Base-by-base conservation (phyloP, 2,113 vertebrate species). In the Myotis brandtii region DNA sequence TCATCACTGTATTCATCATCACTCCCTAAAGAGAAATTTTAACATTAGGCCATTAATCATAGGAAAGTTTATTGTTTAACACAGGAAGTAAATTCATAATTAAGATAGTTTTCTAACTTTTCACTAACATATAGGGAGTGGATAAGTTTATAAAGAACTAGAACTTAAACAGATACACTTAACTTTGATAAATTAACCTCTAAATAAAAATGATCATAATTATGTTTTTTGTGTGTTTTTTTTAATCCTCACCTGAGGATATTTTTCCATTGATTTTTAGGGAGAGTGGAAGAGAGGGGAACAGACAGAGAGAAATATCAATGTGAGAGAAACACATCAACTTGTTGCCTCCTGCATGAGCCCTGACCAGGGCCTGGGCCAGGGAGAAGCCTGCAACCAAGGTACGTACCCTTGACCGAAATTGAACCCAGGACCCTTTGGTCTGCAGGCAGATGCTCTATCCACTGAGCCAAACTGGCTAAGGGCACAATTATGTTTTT, bases 1-100 rank as follows among this genome's bases (percentile, higher is more conserved):
- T 99, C 99, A 69, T 99, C 99, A 46, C 99, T 99, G 98, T 99
- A 99, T 97, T 99, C 99, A 89, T 99, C 99, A 75, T 99, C 99
- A 0, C 99, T 99, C 93, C 99, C 99, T 99, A 94, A 85, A 97
- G 95, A 97, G n/a, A 95, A 95, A 64, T 70, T 92, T 93, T 66
- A 91, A 89, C 43, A 40, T 92, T 30, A 95, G 12, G 70, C 46
- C 77, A 87, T 82, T 91, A 81, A 73, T 69, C n/a, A 43, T 32
- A 62, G 37, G 46, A 30, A 62, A 90, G 48, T 23, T 62, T 67
- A 64, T 34, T 16, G 5, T 30, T 94, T 73, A 67, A 86, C 34
- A 91, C 4, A 82, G 32, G 87, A 95, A 75, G 30, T 40, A 17
- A 93, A 87, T 50, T 89, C 54, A 79, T 59, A 76, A 76, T 1